These are phyloP conservation scores for Pterostichus niger DNA, from an alignment of 2,888 invertebrate genomes.

Conservation along the genomic window DNA sequence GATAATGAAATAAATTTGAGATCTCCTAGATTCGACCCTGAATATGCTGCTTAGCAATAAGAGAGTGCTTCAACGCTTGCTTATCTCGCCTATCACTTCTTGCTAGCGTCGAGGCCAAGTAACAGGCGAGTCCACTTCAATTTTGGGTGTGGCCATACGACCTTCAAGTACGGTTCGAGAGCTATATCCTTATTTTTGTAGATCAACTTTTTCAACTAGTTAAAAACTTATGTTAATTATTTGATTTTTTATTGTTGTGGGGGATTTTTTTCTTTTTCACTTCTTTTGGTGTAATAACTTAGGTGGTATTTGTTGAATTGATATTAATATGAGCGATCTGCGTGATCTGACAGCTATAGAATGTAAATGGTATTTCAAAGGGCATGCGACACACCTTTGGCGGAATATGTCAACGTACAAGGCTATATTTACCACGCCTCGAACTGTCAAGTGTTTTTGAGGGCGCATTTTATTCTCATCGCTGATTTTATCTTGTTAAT, in stretches of 20 bases:
- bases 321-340: neutral
- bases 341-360: neutral
- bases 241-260: neutral
- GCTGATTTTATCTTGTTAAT: neutral
- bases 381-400: conserved; percentile 11
- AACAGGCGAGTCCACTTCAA: conserved; percentile 50
- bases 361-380: conserved; percentile 24
- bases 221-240: conserved; percentile 39
- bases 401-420: conserved; percentile 16
- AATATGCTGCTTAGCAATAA: neutral
- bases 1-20: too few species aligned
- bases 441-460: neutral
- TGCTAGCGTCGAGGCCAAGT: conserved; percentile 40
- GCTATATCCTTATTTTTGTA: conserved; percentile 56
- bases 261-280: conserved; percentile 23
- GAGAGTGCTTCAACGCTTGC: too few species aligned
- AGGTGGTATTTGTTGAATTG: conserved; percentile 28
- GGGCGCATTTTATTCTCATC: too few species aligned
- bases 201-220: conserved; percentile 34
- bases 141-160: conserved; percentile 52
- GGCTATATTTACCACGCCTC: conserved; percentile 27
- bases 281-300: neutral
- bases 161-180: conserved; percentile 29
- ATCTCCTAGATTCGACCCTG: too few species aligned
- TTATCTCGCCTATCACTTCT: conserved; percentile 4